Conservation (phyloP, 1,140 invertebrate species). For the Heliconius nattereri region DNA sequence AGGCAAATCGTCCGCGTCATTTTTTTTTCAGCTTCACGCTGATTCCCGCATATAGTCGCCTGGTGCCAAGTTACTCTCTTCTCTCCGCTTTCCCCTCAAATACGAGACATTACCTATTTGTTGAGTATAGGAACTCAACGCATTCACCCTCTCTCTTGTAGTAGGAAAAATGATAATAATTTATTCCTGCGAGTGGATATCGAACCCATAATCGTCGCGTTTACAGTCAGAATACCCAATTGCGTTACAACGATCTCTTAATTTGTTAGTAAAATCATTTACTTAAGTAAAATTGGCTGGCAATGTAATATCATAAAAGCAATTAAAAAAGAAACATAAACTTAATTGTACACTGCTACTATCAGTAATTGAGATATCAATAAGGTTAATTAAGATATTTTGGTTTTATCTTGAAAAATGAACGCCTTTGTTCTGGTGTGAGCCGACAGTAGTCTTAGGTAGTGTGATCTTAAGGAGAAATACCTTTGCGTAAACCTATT, state of each 20-base stretch:
- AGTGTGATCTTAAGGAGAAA: conserved; percentile 44
- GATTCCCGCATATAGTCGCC: too few species aligned
- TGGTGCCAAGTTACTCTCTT: too few species aligned
- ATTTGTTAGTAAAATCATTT: conserved; percentile 7
- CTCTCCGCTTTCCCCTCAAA: too few species aligned
- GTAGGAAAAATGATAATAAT: too few species aligned
- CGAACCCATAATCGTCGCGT: not conserved
- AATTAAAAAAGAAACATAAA: conserved; percentile 32
- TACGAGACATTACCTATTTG: too few species aligned
- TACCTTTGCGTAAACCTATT: too few species aligned
- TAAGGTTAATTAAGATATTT: conserved; percentile 52
- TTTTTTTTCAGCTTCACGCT: too few species aligned
- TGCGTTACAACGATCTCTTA: not conserved
- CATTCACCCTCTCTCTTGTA: too few species aligned
- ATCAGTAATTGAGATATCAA: conserved; percentile 50
- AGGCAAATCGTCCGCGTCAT: too few species aligned
- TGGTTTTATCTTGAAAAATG: conserved; percentile 49
- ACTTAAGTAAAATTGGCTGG: not conserved
- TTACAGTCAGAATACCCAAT: not conserved
- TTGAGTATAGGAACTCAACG: too few species aligned
- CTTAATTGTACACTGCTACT: conserved; percentile 27
- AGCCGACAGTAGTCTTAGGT: conserved; percentile 36
- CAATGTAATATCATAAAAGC: conserved; percentile 10
- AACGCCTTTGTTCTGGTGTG: conserved; percentile 32
- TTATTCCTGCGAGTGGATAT: not conserved